These are phyloP conservation scores for Mythimna impura DNA, from an alignment of 2,888 invertebrate genomes.

Conservation along the genomic window DNA sequence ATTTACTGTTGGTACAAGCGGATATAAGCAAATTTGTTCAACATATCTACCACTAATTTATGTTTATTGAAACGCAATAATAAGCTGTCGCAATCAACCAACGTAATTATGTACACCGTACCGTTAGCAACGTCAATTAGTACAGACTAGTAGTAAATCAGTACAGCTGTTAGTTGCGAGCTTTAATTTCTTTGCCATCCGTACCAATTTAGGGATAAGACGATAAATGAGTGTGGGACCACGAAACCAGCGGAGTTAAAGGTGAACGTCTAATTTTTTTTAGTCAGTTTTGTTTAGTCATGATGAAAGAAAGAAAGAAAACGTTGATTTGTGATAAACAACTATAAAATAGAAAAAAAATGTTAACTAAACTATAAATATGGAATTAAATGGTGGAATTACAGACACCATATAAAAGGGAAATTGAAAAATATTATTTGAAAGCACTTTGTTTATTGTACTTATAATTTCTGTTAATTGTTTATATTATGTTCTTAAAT, in stretches of 20 bases:
- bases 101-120: conserved; percentile 39
- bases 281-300: neutral
- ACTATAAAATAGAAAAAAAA: too few species aligned
- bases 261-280: neutral
- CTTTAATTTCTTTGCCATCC: conserved; percentile 54
- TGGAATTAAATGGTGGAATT: too few species aligned
- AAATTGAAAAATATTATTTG: too few species aligned
- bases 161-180: conserved; percentile 22
- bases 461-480: too few species aligned
- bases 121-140: conserved; percentile 34
- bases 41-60: conserved; percentile 15
- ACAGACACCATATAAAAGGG: too few species aligned
- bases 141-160: conserved; percentile 31
- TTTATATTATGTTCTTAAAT: too few species aligned
- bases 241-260: conserved; percentile 11
- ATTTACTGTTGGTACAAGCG: conserved; percentile 21
- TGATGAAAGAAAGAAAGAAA: too few species aligned
- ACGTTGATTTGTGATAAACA: too few species aligned
- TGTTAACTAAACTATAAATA: too few species aligned
- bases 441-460: too few species aligned
- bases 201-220: conserved; percentile 54
- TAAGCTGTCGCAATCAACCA: conserved; percentile 31
- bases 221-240: conserved; percentile 42
- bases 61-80: conserved; percentile 26
- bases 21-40: conserved; percentile 20